phyloP scores from a whole-genome alignment of 2,797 vertebrate genomes.

The Helarctos malayanus region DNA sequence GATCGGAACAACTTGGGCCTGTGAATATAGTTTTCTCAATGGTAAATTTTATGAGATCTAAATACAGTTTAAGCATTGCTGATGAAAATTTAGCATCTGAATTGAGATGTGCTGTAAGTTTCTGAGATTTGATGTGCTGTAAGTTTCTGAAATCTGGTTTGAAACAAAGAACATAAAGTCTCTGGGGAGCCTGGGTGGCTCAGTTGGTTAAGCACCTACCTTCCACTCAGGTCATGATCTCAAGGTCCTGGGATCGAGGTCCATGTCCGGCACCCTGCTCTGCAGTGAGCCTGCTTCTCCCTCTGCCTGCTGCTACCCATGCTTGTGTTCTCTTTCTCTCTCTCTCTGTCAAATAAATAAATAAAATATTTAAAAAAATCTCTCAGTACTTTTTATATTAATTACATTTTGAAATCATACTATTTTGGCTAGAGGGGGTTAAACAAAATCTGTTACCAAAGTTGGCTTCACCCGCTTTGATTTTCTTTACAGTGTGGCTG shows the following conservation, averaged over 20 bases:
- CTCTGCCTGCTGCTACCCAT: no score
- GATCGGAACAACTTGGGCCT: not conserved
- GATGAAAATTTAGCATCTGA: not conserved
- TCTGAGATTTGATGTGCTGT: not conserved
- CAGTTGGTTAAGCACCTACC: no score
- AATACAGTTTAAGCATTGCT: not conserved
- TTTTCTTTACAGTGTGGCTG: not conserved
- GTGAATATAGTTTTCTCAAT: not conserved
- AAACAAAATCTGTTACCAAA: not conserved
- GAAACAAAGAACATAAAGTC: not conserved
- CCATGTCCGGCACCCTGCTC: no score
- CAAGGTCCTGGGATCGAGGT: no score
- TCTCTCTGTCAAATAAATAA: no score
- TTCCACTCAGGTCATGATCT: no score
- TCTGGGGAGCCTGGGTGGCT: not conserved
- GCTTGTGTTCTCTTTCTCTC: no score
- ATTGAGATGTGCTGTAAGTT: not conserved
- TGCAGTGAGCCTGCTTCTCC: no score
- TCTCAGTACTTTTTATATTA: not conserved
- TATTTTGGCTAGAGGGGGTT: not conserved
- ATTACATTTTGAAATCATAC: slow-evolving; percentile 1
- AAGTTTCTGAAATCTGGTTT: not conserved
- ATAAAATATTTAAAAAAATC: not conserved
- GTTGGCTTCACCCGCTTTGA: not conserved
- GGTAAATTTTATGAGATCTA: not conserved